Conservation (phyloP, 2,113 vertebrate species). For the Ammodytes dubius region DNA sequence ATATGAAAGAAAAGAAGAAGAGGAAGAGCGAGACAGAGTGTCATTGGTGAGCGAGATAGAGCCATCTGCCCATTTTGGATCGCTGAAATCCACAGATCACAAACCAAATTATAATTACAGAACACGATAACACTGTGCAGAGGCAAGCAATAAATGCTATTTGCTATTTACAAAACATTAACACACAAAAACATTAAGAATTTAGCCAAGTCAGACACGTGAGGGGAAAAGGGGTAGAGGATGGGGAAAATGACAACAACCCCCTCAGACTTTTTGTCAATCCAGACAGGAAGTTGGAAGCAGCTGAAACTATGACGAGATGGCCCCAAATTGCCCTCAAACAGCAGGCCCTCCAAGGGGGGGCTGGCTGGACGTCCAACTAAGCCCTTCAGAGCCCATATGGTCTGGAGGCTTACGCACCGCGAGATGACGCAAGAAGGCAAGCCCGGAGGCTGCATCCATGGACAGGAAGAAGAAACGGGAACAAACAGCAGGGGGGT, state of each 20-base stretch:
- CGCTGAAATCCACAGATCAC: conserved; percentile 53
- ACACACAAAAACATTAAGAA: conserved; percentile 19
- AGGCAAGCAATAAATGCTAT: conserved; percentile 7
- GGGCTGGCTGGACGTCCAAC: conserved; percentile 56
- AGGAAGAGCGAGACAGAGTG: conserved; percentile 45
- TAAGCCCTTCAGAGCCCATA: conserved; percentile 79
- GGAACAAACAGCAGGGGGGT: neutral
- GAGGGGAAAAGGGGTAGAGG: too few species aligned
- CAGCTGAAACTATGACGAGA: conserved; percentile 43
- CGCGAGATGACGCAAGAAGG: conserved; percentile 51
- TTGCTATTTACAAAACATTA: conserved; percentile 1
- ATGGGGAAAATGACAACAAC: neutral
- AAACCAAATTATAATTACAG: conserved; percentile 56
- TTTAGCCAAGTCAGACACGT: conserved; percentile 1
- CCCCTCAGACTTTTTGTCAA: conserved; percentile 6
- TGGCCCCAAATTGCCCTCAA: conserved; percentile 39
- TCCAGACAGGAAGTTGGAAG: conserved; percentile 55
- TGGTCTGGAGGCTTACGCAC: conserved; percentile 72
- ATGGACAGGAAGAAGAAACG: conserved; percentile 37
- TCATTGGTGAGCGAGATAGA: conserved; percentile 46
- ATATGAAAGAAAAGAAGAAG: conserved; percentile 16
- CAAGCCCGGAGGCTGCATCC: conserved; percentile 47
- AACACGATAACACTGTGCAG: conserved; percentile 14
- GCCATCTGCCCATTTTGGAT: conserved; percentile 64
- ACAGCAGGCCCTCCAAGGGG: conserved; percentile 42